These are phyloP conservation scores for Ameiurus melas DNA, from an alignment of 2,113 vertebrate species.

Conservation along the genomic window DNA sequence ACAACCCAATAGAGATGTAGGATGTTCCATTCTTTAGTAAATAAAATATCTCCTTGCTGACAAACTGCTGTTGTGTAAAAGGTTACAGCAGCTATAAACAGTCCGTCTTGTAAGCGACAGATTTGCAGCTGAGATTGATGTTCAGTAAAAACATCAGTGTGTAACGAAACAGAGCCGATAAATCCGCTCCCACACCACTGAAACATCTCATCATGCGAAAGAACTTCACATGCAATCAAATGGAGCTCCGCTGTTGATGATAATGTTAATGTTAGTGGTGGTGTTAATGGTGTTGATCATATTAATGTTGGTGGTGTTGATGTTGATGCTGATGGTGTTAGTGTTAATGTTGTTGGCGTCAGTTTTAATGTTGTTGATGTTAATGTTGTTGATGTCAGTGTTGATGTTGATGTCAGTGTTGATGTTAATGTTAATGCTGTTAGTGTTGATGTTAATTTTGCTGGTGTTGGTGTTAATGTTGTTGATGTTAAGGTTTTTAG, in stretches of 20 bases:
- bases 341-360: too few relatives aligned
- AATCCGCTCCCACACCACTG: neutral
- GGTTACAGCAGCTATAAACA: neutral
- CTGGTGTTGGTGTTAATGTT: too few relatives aligned
- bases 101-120: neutral
- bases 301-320: too few relatives aligned
- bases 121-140: neutral
- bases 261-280: too few relatives aligned
- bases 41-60: neutral
- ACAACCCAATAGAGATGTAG: neutral
- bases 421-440: too few relatives aligned
- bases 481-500: too few relatives aligned
- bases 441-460: too few relatives aligned
- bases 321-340: too few relatives aligned
- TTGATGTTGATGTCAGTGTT: too few relatives aligned
- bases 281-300: too few relatives aligned
- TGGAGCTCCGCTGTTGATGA: neutral
- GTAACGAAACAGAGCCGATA: neutral
- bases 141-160: neutral
- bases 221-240: neutral
- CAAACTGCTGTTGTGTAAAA: neutral
- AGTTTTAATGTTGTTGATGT: neutral
- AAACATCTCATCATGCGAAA: neutral
- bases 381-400: too few relatives aligned
- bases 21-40: neutral